These are phyloP conservation scores for Callospermophilus lateralis DNA, from an alignment of 2,113 vertebrate species.

Conservation along the genomic window DNA sequence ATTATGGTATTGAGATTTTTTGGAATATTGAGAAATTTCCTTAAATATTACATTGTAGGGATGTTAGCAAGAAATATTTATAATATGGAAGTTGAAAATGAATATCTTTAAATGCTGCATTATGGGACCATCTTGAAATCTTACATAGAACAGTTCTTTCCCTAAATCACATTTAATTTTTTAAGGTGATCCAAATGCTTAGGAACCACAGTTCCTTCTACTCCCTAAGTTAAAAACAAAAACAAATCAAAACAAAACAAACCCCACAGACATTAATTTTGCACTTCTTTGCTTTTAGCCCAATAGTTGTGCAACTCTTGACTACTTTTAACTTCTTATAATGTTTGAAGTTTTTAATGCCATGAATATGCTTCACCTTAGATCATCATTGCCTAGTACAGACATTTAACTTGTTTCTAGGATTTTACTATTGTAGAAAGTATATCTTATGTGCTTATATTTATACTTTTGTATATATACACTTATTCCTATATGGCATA, in stretches of 20 bases:
- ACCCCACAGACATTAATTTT: not conserved
- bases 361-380: not conserved
- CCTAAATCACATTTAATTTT: not conserved
- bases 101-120: slow-evolving; percentile 19
- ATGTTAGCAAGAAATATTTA: not conserved
- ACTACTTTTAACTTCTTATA: not conserved
- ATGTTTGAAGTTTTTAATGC: not conserved
- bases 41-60: not conserved
- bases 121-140: not conserved
- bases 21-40: not conserved
- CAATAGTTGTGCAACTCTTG: not conserved
- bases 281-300: slow-evolving; percentile 13
- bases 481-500: not conserved
- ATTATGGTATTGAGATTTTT: slow-evolving; percentile 18
- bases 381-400: not conserved
- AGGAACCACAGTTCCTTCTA: not conserved
- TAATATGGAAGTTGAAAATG: not conserved
- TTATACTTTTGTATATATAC: not conserved
- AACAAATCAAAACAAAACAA: too few relatives aligned
- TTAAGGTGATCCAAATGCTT: slow-evolving; percentile 38
- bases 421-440: slow-evolving; percentile 24
- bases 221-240: not conserved
- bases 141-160: not conserved
- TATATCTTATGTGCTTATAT: not conserved
- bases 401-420: not conserved